Evolutionary conservation across 2,888 invertebrate genomes (phyloP).

Genomic region (Nudaria mundana): DNA sequence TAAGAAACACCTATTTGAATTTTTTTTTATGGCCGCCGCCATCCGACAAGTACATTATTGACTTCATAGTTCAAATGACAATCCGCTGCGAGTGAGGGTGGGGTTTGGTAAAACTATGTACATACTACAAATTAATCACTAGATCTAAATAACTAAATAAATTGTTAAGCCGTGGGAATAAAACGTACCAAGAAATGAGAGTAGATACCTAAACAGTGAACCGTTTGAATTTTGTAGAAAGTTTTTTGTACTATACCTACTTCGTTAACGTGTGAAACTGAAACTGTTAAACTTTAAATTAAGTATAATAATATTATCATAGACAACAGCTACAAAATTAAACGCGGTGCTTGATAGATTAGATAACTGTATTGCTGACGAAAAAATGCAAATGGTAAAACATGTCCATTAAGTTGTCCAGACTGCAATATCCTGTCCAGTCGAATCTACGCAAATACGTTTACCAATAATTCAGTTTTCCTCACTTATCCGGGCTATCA

Average conservation of each 20-base stretch:
- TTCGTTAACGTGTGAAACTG: conserved; percentile 32
- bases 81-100: no score
- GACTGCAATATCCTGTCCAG: conserved; percentile 63
- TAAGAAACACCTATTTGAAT: no score
- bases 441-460: conserved; percentile 37
- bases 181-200: conserved; percentile 27
- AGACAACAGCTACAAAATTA: neutral
- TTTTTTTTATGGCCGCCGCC: no score
- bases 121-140: no score
- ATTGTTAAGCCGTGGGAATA: conserved; percentile 40
- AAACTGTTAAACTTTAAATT: conserved; percentile 1
- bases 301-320: conserved; percentile 1
- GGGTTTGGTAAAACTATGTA: no score
- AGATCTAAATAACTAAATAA: no score
- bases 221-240: conserved; percentile 42
- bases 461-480: conserved; percentile 45
- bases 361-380: conserved; percentile 15
- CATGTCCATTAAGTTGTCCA: conserved; percentile 35
- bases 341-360: neutral
- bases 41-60: no score
- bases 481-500: conserved; percentile 30
- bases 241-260: conserved; percentile 24
- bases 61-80: neutral
- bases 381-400: conserved; percentile 29
- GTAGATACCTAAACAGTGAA: conserved; percentile 29